These are phyloP conservation scores for Channa striata DNA, from an alignment of 2,797 vertebrate species.

Conservation along the genomic window DNA sequence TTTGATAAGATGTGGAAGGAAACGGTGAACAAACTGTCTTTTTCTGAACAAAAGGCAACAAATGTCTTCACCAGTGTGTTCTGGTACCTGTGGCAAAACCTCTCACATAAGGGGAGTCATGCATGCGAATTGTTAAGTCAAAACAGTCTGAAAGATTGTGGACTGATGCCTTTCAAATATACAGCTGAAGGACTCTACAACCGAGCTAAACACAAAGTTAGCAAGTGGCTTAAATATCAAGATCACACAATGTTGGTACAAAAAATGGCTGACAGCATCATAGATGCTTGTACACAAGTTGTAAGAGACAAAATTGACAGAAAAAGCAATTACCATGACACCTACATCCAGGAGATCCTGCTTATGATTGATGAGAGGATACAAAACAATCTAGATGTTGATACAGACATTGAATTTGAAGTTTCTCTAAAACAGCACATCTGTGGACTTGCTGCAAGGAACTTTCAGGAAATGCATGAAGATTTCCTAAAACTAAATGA, in stretches of 20 bases:
- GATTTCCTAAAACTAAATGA: constrained; percentile 65
- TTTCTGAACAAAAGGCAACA: not conserved
- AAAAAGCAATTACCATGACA: constrained; percentile 68
- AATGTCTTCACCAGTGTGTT: constrained; percentile 30
- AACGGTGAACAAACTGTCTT: constrained; percentile 20
- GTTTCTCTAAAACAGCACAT: constrained; percentile 74
- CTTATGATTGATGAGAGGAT: constrained; percentile 58
- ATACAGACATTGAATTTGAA: constrained; percentile 49
- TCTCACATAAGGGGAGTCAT: constrained; percentile 41
- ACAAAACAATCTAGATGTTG: not conserved
- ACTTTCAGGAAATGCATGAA: constrained; percentile 75
- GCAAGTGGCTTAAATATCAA: fast-evolving
- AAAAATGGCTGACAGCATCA: constrained; percentile 44
- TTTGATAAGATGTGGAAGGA: constrained; percentile 75
- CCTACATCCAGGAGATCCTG: constrained; percentile 69
- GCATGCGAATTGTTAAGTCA: constrained; percentile 35
- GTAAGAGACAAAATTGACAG: not conserved
- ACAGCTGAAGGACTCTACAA: fast-evolving
- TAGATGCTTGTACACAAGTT: constrained; percentile 27
- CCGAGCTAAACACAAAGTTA: fast-evolving
- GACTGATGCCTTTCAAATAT: constrained; percentile 26
- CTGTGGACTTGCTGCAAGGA: constrained; percentile 56
- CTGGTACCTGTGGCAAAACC: constrained; percentile 42
- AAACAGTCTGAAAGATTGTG: not conserved
- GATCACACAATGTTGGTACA: constrained; percentile 8